Evolutionary conservation across 2,113 vertebrate species (phyloP).

Genomic region (Oryzias javanicus): DNA sequence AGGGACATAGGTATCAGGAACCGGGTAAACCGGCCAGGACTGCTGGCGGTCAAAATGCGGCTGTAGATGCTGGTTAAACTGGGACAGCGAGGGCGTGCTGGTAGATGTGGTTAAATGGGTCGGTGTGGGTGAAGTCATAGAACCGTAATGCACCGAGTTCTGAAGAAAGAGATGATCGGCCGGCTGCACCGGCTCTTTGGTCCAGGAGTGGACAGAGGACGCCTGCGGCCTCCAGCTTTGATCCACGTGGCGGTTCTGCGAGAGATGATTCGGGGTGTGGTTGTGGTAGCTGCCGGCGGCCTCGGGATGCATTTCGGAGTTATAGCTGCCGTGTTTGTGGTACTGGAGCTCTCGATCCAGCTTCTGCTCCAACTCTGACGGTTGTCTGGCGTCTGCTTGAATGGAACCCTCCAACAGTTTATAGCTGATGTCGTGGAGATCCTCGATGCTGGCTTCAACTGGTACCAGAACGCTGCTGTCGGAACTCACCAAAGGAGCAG

Average conservation of each 20-base stretch:
- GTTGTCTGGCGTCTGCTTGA: constrained; percentile 38
- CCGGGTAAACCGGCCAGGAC: constrained; percentile 60
- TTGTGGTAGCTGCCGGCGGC: background rate
- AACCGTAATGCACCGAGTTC: background rate
- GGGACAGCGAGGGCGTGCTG: constrained; percentile 39
- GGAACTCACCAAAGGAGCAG: constrained; percentile 84
- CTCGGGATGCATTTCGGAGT: constrained; percentile 57
- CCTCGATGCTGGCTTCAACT: constrained; percentile 80
- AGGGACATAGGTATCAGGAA: constrained; percentile 50
- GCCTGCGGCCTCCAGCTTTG: constrained; percentile 25
- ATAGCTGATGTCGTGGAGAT: constrained; percentile 42
- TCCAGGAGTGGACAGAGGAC: constrained; percentile 66
- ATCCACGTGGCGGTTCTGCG: constrained; percentile 23
- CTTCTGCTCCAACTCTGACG: constrained; percentile 70
- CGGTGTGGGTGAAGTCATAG: background rate
- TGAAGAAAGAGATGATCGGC: constrained; percentile 18
- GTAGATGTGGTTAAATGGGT: constrained; percentile 27
- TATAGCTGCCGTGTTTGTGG: constrained; percentile 79
- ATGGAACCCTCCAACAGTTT: constrained; percentile 8
- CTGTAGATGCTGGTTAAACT: constrained; percentile 39
- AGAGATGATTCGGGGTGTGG: background rate
- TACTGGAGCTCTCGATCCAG: constrained; percentile 85
- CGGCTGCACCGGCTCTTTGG: constrained; percentile 47
- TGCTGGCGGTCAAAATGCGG: constrained; percentile 41
- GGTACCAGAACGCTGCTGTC: constrained; percentile 68